A percentile compares a stretch with the other conserved stretches of the same genome.
These are phyloP conservation scores for Catocala sponsa DNA, from an alignment of 2,888 invertebrate species.

Conservation along the genomic window DNA sequence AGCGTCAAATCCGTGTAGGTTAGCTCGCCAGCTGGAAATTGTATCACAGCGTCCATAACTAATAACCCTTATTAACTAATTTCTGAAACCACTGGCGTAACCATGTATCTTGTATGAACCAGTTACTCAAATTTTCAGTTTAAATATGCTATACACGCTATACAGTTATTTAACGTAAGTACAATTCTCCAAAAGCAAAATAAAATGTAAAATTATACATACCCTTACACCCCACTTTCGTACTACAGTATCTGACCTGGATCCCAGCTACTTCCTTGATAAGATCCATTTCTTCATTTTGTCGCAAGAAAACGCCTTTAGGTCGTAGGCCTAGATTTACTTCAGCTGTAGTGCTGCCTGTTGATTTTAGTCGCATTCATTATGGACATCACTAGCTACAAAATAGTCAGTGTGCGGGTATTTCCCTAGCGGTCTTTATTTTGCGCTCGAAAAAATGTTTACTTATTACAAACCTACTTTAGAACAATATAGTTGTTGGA, in stretches of 20 bases:
- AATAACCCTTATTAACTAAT: background rate
- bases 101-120: no score
- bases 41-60: background rate
- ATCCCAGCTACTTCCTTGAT: slow-evolving; percentile 61
- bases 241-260: slow-evolving; percentile 12
- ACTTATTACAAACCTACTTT: no score
- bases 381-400: background rate
- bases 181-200: no score
- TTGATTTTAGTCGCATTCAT: slow-evolving; percentile 5
- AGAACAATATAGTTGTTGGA: no score
- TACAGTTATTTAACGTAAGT: no score
- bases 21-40: slow-evolving; percentile 43
- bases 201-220: slow-evolving; percentile 14
- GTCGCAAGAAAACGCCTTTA: slow-evolving; percentile 69
- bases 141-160: no score
- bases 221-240: slow-evolving; percentile 35
- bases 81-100: no score
- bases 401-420: background rate
- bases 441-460: no score
- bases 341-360: slow-evolving; percentile 54
- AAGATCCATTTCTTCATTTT: slow-evolving; percentile 68
- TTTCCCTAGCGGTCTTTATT: no score
- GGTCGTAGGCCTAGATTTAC: slow-evolving; percentile 60
- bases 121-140: no score
- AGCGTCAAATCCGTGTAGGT: slow-evolving; percentile 59